Evolutionary conservation across 1,140 invertebrate species (phyloP), one percentile per base, ranked within the genome.

Genomic region (Colletes latitarsis): DNA sequence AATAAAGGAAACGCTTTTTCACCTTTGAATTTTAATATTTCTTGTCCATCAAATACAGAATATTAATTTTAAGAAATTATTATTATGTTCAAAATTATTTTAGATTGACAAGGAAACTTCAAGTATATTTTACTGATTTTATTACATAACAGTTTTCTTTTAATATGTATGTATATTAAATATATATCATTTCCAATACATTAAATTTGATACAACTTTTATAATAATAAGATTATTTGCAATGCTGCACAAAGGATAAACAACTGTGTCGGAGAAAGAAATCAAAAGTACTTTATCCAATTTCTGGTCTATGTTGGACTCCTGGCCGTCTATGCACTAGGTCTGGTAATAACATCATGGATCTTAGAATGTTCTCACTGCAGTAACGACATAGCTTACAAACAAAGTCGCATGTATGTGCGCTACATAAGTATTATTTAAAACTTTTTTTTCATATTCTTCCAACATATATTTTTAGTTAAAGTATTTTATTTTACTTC

Each of bases 281-380:
- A 98, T 94, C 98, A 98, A 93, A 98, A 98, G 91, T 98, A 97
- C 94, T 98, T 98, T 91, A 95, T 98, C 84, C 98, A 98, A 91
- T 98, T 98, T 94, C 94, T 98, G 68, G 95, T 98, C n/a, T 96
- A 96, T 90, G 96, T 96, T 74, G 95, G 95, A 85, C 90, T 95
- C 30, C 91, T 97, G 63, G 94, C 95, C 15, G 82, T 95, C 0
- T 98, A 97, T 92, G 96, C 96, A 19, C 94, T 97, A 49, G 93
- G 92, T 21, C 93, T 98, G 88, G 96, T 97, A 62, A 94, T 96
- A 39, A 93, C 95, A 69, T 96, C 96, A 4, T 98, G 97, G 97
- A 88, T 96, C 6, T 94, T 94, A 52, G 96, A 97, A 53, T 97
- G 97, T 91, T 94, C 94, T 30, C 94, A 95, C 46, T 97, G 96